phyloP scores from a whole-genome alignment of 2,888 invertebrate species.

The Thecophora atra region DNA sequence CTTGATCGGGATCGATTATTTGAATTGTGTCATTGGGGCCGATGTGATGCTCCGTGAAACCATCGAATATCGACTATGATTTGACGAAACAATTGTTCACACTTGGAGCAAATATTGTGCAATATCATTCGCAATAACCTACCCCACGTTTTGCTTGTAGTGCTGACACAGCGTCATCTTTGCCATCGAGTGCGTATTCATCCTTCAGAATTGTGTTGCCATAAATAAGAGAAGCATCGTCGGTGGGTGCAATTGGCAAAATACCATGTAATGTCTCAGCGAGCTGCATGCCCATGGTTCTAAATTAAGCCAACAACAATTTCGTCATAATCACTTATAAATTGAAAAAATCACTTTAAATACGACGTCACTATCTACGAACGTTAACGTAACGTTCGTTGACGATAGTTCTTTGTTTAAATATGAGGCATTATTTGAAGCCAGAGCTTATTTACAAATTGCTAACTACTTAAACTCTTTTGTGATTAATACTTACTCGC shows the following conservation, averaged over 20 bases:
- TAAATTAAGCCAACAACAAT: slow-evolving; percentile 32
- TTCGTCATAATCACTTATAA: background rate
- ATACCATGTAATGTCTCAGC: slow-evolving; percentile 64
- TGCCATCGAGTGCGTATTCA: slow-evolving; percentile 47
- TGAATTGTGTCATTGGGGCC: slow-evolving; percentile 51
- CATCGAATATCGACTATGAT: slow-evolving; percentile 57
- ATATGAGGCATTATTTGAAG: no score
- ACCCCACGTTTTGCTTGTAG: slow-evolving; percentile 56
- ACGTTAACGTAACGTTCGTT: no score
- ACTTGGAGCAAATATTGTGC: slow-evolving; percentile 8
- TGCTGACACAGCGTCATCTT: slow-evolving; percentile 47
- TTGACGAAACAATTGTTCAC: slow-evolving; percentile 23
- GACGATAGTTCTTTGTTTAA: no score
- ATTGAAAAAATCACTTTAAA: background rate
- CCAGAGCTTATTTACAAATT: background rate
- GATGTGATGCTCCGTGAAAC: slow-evolving; percentile 53
- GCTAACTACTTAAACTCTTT: background rate
- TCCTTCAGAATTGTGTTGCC: slow-evolving; percentile 48
- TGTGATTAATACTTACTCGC: slow-evolving; percentile 55
- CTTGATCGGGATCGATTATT: slow-evolving; percentile 55
- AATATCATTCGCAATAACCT: slow-evolving; percentile 43
- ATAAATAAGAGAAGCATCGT: slow-evolving; percentile 47
- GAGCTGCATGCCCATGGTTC: slow-evolving; percentile 56
- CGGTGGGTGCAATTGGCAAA: slow-evolving; percentile 59
- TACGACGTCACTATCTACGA: no score